A percentile compares a stretch with the other conserved stretches of the same genome.
Conservation (phyloP, 2,888 invertebrate species). For the Nymphalis urticae region DNA sequence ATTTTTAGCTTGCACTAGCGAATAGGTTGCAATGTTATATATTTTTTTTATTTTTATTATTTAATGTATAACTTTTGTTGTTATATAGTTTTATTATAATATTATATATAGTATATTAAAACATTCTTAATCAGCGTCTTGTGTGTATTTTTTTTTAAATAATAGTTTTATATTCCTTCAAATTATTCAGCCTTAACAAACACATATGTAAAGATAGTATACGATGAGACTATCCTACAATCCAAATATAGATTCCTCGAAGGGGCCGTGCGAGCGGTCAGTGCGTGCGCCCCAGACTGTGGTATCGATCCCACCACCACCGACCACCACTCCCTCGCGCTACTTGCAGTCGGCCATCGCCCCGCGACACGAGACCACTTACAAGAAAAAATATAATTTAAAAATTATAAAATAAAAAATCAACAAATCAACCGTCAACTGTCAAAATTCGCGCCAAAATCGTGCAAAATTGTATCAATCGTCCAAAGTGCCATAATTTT, state of each 20-base stretch:
- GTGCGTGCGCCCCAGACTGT: constrained; percentile 77
- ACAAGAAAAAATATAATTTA: constrained; percentile 46
- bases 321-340: constrained; percentile 72
- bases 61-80: too few species aligned
- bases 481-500: constrained; percentile 27
- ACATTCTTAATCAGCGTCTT: too few species aligned
- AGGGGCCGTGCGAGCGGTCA: constrained; percentile 65
- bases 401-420: constrained; percentile 46
- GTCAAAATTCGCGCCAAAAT: constrained; percentile 36
- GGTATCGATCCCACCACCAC: constrained; percentile 76
- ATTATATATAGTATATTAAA: too few species aligned
- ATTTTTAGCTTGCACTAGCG: too few species aligned
- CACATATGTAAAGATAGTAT: not conserved
- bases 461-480: constrained; percentile 4
- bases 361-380: constrained; percentile 66
- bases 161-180: too few species aligned
- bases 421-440: constrained; percentile 33
- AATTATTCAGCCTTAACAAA: too few species aligned
- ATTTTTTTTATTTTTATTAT: too few species aligned
- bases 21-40: too few species aligned
- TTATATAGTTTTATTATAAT: too few species aligned
- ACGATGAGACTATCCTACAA: constrained; percentile 44
- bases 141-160: not conserved
- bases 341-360: constrained; percentile 75
- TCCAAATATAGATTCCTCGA: constrained; percentile 62